Percentiles rank a stretch among this genome's conserved stretches.
Conservation (phyloP, 2,797 vertebrate genomes). For the Coranthus polyacanthus region DNA sequence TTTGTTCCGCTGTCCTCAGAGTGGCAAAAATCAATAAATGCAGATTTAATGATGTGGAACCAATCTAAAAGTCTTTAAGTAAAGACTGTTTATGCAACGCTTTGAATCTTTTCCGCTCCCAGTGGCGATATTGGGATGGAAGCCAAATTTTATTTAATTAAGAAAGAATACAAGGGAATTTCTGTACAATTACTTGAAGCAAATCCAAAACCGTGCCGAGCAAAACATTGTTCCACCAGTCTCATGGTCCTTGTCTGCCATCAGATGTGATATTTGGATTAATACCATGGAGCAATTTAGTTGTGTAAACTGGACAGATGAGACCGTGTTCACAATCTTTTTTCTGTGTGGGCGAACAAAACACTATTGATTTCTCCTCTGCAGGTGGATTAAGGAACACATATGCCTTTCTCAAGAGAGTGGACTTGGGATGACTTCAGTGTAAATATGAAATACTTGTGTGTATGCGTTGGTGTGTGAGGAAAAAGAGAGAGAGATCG, state of each 20-base stretch:
- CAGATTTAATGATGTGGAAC: too few relatives aligned
- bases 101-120: too few relatives aligned
- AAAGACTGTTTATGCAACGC: too few relatives aligned
- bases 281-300: constrained; percentile 61
- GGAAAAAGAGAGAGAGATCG: constrained; percentile 35
- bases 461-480: constrained; percentile 16
- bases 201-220: constrained; percentile 26
- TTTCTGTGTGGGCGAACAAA: constrained; percentile 59
- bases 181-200: constrained; percentile 9
- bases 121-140: neutral
- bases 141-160: neutral
- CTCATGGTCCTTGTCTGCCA: constrained; percentile 24
- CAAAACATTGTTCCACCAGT: constrained; percentile 10
- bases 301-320: constrained; percentile 68
- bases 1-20: too few relatives aligned
- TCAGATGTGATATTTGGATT: constrained; percentile 66
- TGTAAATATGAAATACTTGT: constrained; percentile 66
- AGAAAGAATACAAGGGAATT: neutral
- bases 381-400: constrained; percentile 77
- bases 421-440: constrained; percentile 37
- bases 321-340: constrained; percentile 64
- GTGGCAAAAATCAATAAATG: too few relatives aligned
- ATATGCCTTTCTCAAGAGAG: constrained; percentile 58
- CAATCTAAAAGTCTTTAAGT: too few relatives aligned
- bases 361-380: constrained; percentile 76